Percentiles rank a stretch among this genome's conserved stretches.
Evolutionary conservation across 2,113 vertebrate genomes (phyloP).

Genomic region (Diadophis punctatus): DNA sequence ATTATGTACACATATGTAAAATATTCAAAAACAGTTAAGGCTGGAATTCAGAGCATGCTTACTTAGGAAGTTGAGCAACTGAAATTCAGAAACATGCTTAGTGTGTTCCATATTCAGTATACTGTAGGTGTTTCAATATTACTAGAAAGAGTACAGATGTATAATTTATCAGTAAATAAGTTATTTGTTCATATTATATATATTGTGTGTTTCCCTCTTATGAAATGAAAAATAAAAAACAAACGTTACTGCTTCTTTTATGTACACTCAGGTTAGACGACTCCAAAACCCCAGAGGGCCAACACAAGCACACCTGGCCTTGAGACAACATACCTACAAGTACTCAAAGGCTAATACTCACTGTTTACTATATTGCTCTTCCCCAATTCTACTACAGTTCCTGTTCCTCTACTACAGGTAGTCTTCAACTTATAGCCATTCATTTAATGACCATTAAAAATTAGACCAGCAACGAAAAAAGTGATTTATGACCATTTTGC

Average conservation of each 20-base stretch:
- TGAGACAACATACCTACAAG: background rate
- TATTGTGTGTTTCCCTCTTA: background rate
- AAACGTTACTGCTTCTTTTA: background rate
- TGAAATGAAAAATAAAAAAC: background rate
- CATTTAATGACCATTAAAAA: background rate
- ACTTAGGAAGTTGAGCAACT: background rate
- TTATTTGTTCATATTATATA: background rate
- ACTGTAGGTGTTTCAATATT: background rate
- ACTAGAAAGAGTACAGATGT: background rate
- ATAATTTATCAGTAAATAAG: background rate
- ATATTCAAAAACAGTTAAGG: background rate
- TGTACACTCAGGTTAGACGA: background rate
- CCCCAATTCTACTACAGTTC: background rate
- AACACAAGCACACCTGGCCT: background rate
- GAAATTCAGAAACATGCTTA: background rate
- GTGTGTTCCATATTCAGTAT: background rate
- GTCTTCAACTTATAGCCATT: background rate
- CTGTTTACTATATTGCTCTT: background rate
- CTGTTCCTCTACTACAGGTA: background rate
- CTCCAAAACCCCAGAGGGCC: background rate
- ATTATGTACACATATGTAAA: background rate
- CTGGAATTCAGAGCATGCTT: background rate
- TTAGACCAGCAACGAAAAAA: background rate
- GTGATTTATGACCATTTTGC: background rate
- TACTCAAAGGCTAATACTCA: background rate